Conservation (phyloP, 2,113 vertebrate species). For the Toxostoma redivivum region DNA sequence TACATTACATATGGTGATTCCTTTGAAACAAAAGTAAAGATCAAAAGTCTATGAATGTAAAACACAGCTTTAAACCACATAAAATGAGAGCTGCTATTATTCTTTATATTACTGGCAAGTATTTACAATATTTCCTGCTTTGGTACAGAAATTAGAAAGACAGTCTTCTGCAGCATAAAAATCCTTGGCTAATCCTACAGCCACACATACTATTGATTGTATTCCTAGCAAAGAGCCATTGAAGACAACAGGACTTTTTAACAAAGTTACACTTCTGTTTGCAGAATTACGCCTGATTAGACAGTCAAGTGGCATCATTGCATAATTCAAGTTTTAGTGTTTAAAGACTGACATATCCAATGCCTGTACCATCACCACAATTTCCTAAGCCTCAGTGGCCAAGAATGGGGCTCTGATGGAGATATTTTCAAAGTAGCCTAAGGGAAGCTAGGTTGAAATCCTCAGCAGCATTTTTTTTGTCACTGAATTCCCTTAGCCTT, state of each 20-base stretch:
- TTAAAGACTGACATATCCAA: background rate
- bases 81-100: constrained; percentile 40
- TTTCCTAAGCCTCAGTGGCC: background rate
- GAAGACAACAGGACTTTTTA: background rate
- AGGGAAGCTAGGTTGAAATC: background rate
- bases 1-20: constrained; percentile 99
- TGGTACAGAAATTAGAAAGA: constrained; percentile 5
- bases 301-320: background rate
- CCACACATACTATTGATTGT: background rate
- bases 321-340: background rate
- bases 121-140: constrained; percentile 20
- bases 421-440: constrained; percentile 34
- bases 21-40: constrained; percentile 82
- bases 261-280: background rate
- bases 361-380: background rate
- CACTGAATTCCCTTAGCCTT: constrained; percentile 18
- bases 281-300: background rate
- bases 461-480: background rate
- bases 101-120: background rate
- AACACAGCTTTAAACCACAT: constrained; percentile 73
- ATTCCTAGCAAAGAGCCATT: background rate
- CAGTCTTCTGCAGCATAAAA: background rate
- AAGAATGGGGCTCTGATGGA: background rate
- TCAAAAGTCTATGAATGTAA: constrained; percentile 73
- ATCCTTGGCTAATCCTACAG: background rate